phyloP scores from a whole-genome alignment of 2,113 vertebrate genomes.

The Casuarius casuarius region DNA sequence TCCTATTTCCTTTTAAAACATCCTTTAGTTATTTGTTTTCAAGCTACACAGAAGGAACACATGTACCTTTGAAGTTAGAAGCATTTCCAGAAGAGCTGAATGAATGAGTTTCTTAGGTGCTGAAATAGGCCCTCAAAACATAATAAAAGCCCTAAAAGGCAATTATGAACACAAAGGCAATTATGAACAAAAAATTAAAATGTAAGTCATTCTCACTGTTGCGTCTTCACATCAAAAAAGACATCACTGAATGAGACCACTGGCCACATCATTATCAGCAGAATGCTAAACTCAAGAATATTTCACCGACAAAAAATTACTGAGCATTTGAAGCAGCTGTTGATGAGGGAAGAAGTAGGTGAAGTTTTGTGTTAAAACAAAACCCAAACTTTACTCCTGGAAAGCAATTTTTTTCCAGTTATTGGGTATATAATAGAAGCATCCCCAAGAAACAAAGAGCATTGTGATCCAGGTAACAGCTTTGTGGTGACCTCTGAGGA shows the following conservation, averaged over 20 bases:
- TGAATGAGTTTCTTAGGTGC: not conserved
- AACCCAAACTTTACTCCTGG: slow-evolving; percentile 29
- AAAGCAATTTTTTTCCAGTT: not conserved
- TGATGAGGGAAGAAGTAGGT: not conserved
- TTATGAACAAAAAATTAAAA: not conserved
- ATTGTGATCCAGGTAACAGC: slow-evolving; percentile 59
- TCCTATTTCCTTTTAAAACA: slow-evolving; percentile 21
- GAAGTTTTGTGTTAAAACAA: slow-evolving; percentile 25
- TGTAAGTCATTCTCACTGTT: not conserved
- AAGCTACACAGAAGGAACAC: not conserved
- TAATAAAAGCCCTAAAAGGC: not conserved
- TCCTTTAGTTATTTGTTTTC: not conserved
- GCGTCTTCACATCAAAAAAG: not conserved
- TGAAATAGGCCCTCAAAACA: not conserved
- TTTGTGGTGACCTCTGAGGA: slow-evolving; percentile 70
- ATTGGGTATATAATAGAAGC: slow-evolving; percentile 52
- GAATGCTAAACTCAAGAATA: slow-evolving; percentile 12
- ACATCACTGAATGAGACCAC: not conserved
- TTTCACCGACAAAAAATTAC: not conserved
- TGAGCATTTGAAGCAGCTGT: not conserved
- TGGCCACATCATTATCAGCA: not conserved
- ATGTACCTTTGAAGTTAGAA: not conserved
- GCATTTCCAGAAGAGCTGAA: not conserved
- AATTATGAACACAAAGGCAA: not conserved
- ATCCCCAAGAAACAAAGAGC: slow-evolving; percentile 65